These are phyloP conservation scores for Spicauda simplicius DNA, from an alignment of 2,888 invertebrate species.

Conservation along the genomic window DNA sequence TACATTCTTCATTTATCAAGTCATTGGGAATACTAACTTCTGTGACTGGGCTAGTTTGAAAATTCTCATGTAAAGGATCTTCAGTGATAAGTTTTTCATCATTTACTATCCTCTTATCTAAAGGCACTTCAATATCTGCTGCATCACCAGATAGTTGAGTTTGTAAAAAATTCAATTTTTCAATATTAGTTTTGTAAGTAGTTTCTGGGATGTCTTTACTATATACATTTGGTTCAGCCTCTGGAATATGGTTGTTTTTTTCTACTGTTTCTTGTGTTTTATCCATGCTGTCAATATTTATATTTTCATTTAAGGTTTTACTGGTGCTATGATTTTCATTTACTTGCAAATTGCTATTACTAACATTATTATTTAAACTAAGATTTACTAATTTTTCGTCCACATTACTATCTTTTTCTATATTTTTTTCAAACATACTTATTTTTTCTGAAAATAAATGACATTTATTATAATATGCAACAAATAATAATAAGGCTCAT, in stretches of 20 bases:
- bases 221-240: slow-evolving; percentile 44
- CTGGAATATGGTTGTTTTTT: slow-evolving; percentile 43
- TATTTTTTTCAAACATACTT: slow-evolving; percentile 77
- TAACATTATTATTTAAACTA: slow-evolving; percentile 65
- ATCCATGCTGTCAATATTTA: slow-evolving; percentile 36
- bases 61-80: slow-evolving; percentile 37
- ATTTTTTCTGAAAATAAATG: slow-evolving; percentile 73
- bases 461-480: background rate
- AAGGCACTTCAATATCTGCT: slow-evolving; percentile 49
- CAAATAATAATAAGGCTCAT: background rate
- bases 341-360: slow-evolving; percentile 59
- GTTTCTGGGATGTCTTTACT: slow-evolving; percentile 56
- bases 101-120: slow-evolving; percentile 24
- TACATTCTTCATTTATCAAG: slow-evolving; percentile 53
- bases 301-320: slow-evolving; percentile 40
- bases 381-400: slow-evolving; percentile 67
- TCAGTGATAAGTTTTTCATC: slow-evolving; percentile 27
- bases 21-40: slow-evolving; percentile 9
- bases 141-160: slow-evolving; percentile 65
- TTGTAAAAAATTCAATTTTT: slow-evolving; percentile 76
- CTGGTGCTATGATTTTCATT: slow-evolving; percentile 49
- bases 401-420: slow-evolving; percentile 65
- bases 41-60: background rate
- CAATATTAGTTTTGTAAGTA: slow-evolving; percentile 70
- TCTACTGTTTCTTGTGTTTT: slow-evolving; percentile 37